Base-by-base conservation (phyloP, 2,113 vertebrate genomes). In the Oxyura jamaicensis region DNA sequence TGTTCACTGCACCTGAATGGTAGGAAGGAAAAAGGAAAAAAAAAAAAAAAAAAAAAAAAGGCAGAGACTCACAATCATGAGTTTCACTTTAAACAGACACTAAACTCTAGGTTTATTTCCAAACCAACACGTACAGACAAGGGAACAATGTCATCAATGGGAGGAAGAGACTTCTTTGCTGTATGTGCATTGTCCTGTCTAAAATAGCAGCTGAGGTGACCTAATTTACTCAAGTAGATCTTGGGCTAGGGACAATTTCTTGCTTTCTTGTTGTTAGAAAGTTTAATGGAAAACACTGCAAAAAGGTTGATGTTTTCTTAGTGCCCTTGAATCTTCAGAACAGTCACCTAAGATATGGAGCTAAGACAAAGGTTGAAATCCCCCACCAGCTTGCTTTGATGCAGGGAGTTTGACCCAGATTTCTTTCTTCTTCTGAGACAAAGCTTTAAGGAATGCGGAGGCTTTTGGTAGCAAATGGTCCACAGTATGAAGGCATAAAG, bases 1-100 rank as follows among this genome's bases (percentile, higher is more conserved):
- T 99, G 97, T 84, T 98, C 98, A 46, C 96, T 98, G 95, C 98
- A 98, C 98, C 96, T 97, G 95, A 95, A 97, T 97, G 97, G 97
- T 93, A 92, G 95, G 95, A 79, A 79, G 82, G 87, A 82, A 59
- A 72, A 84, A 86, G 77, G 48, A 74, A 69, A 86, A 67, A 93
- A 86, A 86, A 63, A 20, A 53, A 23, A 35, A 67, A 74, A 69
- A 86, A 67, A 93, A 86, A 86, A 63, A 20, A 53, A 23, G 33
- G 65, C 46, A 46, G 42, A 77, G 72, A 63, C 73, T 89, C 8
- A 76, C 71, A 88, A 82, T 91, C 53, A 10, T 35, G 72, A 86
- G 31, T 78, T 96, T 93, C 83, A 90, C 20, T 95, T 72, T 50
- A 93, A 96, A 93, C 50, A 63, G 68, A 56, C 14, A 74, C 56